A percentile compares a stretch with the other conserved stretches of the same genome.
These are phyloP conservation scores for Clitarchus hookeri DNA, from an alignment of 2,888 invertebrate genomes.

Conservation along the genomic window DNA sequence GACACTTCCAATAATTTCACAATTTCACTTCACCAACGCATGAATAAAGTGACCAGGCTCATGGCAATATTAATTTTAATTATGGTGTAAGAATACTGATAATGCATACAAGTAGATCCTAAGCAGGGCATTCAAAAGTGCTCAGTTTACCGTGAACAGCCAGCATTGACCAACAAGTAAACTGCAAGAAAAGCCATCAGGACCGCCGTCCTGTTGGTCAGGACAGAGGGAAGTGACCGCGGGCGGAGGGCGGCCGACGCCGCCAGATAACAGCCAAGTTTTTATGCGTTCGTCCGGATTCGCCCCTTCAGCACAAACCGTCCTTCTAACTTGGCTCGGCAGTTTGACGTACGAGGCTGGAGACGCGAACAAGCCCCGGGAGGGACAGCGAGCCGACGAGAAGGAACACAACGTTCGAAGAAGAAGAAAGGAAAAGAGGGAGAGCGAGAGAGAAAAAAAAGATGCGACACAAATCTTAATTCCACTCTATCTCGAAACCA, in stretches of 20 bases:
- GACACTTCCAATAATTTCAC: too few species aligned
- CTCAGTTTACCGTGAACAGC: too few species aligned
- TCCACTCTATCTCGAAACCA: conserved; percentile 11
- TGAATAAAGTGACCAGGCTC: too few species aligned
- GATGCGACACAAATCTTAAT: conserved; percentile 25
- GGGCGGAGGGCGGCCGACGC: background rate
- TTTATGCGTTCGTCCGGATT: background rate
- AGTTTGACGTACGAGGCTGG: background rate
- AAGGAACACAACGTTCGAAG: background rate
- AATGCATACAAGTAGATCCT: too few species aligned
- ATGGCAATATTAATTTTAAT: too few species aligned
- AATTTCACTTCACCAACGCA: too few species aligned
- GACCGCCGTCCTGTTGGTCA: too few species aligned
- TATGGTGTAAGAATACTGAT: too few species aligned
- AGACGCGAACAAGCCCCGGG: background rate
- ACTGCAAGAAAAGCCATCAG: too few species aligned
- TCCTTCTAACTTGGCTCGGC: background rate
- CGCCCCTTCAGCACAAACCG: background rate
- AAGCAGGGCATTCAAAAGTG: too few species aligned
- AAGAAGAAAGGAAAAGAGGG: background rate
- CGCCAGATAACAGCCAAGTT: background rate
- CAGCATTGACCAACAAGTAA: too few species aligned
- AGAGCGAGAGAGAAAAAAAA: background rate
- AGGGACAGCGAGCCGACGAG: background rate
- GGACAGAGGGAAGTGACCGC: background rate